These are phyloP conservation scores for Saturnia pavonia DNA, from an alignment of 2,888 invertebrate species.

Conservation along the genomic window DNA sequence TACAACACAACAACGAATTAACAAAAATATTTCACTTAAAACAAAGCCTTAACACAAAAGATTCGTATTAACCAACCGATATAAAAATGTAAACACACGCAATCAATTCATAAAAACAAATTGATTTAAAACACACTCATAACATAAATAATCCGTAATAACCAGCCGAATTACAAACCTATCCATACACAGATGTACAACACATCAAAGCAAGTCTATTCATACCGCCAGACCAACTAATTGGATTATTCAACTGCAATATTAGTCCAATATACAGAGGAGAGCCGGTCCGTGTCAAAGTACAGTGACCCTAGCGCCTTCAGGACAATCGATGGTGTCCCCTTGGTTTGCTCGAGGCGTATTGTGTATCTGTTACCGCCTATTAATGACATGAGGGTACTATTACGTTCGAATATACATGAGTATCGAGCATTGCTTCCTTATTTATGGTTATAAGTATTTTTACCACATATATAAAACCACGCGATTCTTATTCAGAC, in stretches of 20 bases:
- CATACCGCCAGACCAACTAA: conserved; percentile 57
- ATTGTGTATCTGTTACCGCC: conserved; percentile 29
- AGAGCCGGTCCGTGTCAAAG: conserved; percentile 49
- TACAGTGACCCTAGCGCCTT: conserved; percentile 68
- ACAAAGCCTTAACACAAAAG: too few species aligned
- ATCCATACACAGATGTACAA: not conserved
- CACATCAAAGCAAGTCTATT: conserved; percentile 57
- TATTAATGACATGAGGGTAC: conserved; percentile 22
- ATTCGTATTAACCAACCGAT: too few species aligned
- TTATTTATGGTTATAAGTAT: not conserved
- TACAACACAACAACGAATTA: too few species aligned
- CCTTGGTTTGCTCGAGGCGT: conserved; percentile 27
- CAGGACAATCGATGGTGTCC: conserved; percentile 43
- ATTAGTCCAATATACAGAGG: conserved; percentile 33
- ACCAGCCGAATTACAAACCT: not conserved
- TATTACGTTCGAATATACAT: conserved; percentile 15
- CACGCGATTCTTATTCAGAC: not conserved
- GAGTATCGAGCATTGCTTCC: not conserved
- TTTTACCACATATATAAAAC: not conserved
- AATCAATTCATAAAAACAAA: not conserved
- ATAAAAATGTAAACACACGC: too few species aligned
- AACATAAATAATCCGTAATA: conserved; percentile 1
- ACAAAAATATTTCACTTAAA: too few species aligned
- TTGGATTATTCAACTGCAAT: conserved; percentile 70
- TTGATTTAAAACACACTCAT: not conserved